A percentile compares a stretch with the other conserved stretches of the same genome.
phyloP scores from a whole-genome alignment of 2,797 vertebrate species.

The Manis crassicaudata region DNA sequence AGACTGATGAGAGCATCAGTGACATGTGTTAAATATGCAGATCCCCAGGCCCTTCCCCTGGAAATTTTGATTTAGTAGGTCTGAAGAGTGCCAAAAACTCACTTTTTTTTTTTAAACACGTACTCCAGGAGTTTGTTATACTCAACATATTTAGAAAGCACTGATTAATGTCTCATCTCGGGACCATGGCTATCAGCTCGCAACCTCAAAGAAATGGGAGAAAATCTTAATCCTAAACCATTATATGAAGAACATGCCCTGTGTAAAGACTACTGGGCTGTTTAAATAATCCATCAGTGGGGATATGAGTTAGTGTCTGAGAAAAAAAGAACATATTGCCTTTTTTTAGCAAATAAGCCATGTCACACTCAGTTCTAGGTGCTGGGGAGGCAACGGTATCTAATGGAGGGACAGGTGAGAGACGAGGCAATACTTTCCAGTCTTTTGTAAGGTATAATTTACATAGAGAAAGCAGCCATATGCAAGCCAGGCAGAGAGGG shows the following conservation, averaged over 20 bases:
- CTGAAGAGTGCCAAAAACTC: not conserved
- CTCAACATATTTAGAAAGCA: constrained; percentile 33
- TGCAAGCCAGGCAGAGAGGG: too few species aligned
- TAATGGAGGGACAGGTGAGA: not conserved
- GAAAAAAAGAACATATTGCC: not conserved
- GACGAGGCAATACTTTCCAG: not conserved
- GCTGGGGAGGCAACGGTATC: not conserved
- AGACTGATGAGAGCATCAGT: not conserved
- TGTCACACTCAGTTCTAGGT: not conserved
- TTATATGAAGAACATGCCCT: not conserved
- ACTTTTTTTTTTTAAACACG: not conserved
- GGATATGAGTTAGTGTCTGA: not conserved
- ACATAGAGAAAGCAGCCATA: not conserved
- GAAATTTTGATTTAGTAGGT: not conserved
- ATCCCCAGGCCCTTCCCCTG: not conserved
- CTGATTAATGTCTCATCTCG: not conserved
- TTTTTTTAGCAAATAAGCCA: not conserved
- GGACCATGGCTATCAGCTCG: not conserved
- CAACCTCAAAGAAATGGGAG: not conserved
- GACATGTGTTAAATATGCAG: not conserved
- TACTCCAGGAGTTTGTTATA: not conserved
- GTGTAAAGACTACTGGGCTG: not conserved
- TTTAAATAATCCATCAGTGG: not conserved
- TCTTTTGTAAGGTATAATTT: not conserved
- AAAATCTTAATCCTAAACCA: not conserved